Percentiles rank a stretch among this genome's conserved stretches.
Evolutionary conservation across 2,113 vertebrate genomes (phyloP).

Genomic region (Callaeas wilsoni): DNA sequence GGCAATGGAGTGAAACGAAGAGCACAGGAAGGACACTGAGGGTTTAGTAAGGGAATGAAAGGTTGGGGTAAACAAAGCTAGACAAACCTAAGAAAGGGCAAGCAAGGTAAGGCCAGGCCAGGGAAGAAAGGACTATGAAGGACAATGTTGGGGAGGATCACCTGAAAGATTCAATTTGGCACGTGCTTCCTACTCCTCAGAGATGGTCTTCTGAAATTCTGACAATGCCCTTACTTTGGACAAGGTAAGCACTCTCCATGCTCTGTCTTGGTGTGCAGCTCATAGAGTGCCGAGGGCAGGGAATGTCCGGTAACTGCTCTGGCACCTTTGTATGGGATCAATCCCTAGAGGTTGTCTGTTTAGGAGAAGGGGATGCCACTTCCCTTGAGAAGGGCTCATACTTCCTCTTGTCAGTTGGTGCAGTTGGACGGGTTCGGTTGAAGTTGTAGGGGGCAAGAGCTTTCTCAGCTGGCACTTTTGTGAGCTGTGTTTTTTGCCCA

Average conservation of each 20-base stretch:
- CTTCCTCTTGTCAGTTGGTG: neutral
- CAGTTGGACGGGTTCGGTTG: neutral
- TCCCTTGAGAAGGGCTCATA: neutral
- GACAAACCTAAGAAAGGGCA: neutral
- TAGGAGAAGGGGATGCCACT: neutral
- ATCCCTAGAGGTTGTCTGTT: too few relatives aligned
- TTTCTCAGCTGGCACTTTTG: neutral
- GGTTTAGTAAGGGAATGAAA: neutral
- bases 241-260: neutral
- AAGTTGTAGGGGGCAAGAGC: neutral
- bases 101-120: neutral
- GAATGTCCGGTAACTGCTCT: neutral
- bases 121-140: neutral
- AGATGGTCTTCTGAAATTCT: neutral
- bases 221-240: neutral
- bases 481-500: neutral
- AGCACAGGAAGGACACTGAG: neutral
- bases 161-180: neutral
- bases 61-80: neutral
- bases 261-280: neutral
- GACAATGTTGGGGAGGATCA: too few relatives aligned
- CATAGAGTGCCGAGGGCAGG: too few relatives aligned
- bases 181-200: neutral
- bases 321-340: too few relatives aligned
- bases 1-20: neutral